These are phyloP conservation scores for Celastrina argiolus DNA, from an alignment of 2,888 invertebrate species.

Conservation along the genomic window DNA sequence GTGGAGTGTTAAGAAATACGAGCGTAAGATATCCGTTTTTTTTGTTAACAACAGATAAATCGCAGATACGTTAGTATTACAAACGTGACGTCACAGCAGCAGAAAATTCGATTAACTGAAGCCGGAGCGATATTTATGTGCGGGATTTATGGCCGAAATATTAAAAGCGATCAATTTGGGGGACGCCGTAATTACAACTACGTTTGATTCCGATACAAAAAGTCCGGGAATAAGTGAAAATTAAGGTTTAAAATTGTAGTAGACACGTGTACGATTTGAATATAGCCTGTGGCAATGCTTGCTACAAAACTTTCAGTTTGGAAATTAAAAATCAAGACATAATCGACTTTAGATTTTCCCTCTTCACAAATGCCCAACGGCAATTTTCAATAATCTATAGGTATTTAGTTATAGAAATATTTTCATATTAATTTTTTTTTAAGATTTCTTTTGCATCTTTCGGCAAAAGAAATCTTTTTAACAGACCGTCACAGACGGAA, in stretches of 20 bases:
- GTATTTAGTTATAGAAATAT: too few species aligned
- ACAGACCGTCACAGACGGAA: too few species aligned
- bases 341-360: too few species aligned
- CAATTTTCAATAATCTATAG: too few species aligned
- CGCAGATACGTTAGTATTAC: constrained; percentile 47
- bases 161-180: constrained; percentile 23
- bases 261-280: too few species aligned
- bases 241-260: not conserved
- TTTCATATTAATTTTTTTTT: too few species aligned
- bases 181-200: constrained; percentile 4
- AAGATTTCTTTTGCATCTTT: too few species aligned
- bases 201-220: not conserved
- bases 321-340: too few species aligned
- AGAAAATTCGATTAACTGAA: constrained; percentile 65
- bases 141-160: constrained; percentile 32
- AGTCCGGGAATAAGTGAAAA: not conserved
- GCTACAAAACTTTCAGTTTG: too few species aligned
- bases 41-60: constrained; percentile 48
- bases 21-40: constrained; percentile 40
- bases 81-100: constrained; percentile 58
- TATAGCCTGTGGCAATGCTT: too few species aligned
- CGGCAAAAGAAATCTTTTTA: too few species aligned
- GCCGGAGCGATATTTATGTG: constrained; percentile 48
- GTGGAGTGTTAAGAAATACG: constrained; percentile 61
- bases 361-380: too few species aligned